Percentiles rank a stretch among this genome's conserved stretches.
Conservation (phyloP, 2,113 vertebrate genomes). For the Myocastor coypus region DNA sequence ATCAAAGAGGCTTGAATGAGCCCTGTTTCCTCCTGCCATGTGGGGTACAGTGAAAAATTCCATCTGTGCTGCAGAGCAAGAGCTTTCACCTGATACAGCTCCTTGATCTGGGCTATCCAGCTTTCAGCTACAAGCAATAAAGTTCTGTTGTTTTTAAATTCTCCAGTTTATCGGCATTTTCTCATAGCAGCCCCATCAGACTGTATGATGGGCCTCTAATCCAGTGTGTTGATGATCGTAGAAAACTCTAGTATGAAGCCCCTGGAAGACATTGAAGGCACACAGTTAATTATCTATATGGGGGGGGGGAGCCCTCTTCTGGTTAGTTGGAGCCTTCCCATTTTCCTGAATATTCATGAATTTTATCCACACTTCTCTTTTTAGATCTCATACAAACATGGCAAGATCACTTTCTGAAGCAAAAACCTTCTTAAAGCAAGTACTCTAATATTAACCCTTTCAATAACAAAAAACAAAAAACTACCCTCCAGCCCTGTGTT, state of each 20-base stretch:
- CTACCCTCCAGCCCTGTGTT: background rate
- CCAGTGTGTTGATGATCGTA: conserved; percentile 11
- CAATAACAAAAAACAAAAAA: conserved; percentile 59
- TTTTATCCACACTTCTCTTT: background rate
- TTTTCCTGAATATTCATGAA: conserved; percentile 42
- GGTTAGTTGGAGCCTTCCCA: background rate
- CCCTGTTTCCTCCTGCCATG: background rate
- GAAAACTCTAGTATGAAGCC: background rate
- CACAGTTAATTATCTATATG: background rate
- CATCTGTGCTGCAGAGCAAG: background rate
- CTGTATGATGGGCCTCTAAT: background rate
- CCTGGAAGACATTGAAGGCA: background rate
- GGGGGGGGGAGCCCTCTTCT: background rate
- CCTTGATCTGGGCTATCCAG: background rate
- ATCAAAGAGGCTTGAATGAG: background rate
- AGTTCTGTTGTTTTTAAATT: background rate
- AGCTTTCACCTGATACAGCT: background rate
- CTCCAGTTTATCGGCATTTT: background rate
- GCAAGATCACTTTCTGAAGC: background rate
- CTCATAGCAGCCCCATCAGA: background rate
- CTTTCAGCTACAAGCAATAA: background rate
- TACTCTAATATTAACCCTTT: conserved; percentile 57
- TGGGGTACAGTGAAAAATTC: background rate
- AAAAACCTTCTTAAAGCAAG: conserved; percentile 30
- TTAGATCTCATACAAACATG: conserved; percentile 46